Percentiles rank a stretch among this genome's conserved stretches.
Evolutionary conservation across 2,888 invertebrate species (phyloP).

Genomic region (Mythimna ferrago): DNA sequence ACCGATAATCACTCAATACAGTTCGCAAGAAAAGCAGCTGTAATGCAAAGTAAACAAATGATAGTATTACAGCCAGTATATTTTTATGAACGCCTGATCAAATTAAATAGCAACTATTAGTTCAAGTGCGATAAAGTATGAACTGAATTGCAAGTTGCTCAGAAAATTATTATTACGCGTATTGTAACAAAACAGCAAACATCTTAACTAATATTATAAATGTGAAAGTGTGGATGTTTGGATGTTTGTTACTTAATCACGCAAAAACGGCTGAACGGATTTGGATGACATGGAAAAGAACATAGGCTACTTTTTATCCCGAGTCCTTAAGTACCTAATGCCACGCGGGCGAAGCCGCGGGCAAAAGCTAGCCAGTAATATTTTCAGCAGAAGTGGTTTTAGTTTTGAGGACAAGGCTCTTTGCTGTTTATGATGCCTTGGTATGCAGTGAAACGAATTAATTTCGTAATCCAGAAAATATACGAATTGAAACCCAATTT

Average conservation of each 20-base stretch:
- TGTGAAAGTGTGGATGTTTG: too few relatives aligned
- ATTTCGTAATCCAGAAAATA: constrained; percentile 14
- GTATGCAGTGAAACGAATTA: not conserved
- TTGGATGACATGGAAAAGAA: too few relatives aligned
- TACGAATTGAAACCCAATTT: constrained; percentile 22
- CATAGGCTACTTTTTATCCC: too few relatives aligned
- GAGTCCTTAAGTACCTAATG: too few relatives aligned
- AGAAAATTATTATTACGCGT: not conserved
- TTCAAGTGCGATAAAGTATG: constrained; percentile 4
- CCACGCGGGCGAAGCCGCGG: too few relatives aligned
- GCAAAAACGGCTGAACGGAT: too few relatives aligned
- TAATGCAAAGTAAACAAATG: not conserved
- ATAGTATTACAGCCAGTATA: not conserved
- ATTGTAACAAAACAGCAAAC: too few relatives aligned
- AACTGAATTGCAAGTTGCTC: constrained; percentile 20
- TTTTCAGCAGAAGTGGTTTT: not conserved
- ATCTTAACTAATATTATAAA: too few relatives aligned
- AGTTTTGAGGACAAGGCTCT: not conserved
- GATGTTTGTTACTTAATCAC: too few relatives aligned
- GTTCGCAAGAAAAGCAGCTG: not conserved
- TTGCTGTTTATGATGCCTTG: not conserved
- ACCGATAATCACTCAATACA: constrained; percentile 36
- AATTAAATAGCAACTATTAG: constrained; percentile 43
- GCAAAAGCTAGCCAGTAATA: too few relatives aligned
- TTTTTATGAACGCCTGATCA: constrained; percentile 35